These are phyloP conservation scores for Sinocyclocheilus maitianheensis DNA, from an alignment of 2,113 vertebrate species.

Conservation along the genomic window DNA sequence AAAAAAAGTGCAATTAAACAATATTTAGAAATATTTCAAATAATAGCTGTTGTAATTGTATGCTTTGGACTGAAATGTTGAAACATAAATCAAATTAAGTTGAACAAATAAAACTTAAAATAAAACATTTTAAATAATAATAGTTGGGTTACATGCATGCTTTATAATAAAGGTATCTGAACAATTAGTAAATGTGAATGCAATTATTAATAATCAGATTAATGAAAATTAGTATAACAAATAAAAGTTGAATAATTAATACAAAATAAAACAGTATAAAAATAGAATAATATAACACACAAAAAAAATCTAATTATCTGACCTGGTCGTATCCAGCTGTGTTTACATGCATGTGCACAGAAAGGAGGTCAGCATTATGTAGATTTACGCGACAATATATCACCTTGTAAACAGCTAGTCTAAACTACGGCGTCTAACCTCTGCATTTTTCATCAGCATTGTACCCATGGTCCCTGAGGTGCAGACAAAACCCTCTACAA, in stretches of 20 bases:
- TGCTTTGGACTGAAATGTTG: not conserved
- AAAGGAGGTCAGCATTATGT: not conserved
- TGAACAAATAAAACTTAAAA: not conserved
- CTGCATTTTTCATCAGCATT: slow-evolving; percentile 26
- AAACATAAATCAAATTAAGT: not conserved
- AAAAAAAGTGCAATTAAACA: not conserved
- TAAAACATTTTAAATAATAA: not conserved
- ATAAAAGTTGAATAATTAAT: not conserved
- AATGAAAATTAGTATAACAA: not conserved
- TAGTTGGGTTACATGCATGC: not conserved
- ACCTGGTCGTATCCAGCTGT: not conserved
- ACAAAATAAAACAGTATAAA: not conserved
- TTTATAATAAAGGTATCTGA: not conserved
- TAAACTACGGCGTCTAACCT: not conserved
- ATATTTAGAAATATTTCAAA: not conserved
- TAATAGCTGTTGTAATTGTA: not conserved
- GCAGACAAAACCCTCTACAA: not conserved
- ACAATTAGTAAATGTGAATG: not conserved
- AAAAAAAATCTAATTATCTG: not conserved
- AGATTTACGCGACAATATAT: not conserved
- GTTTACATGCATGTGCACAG: not conserved
- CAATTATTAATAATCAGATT: not conserved
- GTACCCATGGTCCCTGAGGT: not conserved
- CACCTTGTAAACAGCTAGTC: not conserved
- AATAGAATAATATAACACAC: not conserved